Conservation (phyloP, 1,140 invertebrate genomes). For the Pogonomyrmex barbatus region DNA sequence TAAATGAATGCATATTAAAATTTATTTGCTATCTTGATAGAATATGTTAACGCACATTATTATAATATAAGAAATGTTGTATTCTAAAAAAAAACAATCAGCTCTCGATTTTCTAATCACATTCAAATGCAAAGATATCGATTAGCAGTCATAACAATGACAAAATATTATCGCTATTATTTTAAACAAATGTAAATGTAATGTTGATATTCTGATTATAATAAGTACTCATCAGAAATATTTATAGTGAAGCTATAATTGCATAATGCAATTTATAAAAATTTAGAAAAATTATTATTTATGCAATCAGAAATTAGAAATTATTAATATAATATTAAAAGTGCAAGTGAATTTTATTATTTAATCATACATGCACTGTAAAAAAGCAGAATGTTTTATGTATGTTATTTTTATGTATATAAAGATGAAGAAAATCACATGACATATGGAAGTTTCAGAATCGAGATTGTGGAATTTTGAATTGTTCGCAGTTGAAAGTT, state of each 20-base stretch:
- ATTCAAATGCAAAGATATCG: neutral
- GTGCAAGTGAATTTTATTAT: neutral
- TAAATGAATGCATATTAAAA: neutral
- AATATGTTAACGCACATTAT: neutral
- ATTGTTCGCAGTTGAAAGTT: constrained; percentile 7
- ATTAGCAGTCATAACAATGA: neutral
- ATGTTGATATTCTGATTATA: neutral
- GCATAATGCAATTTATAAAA: neutral
- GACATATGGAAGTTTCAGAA: constrained; percentile 6
- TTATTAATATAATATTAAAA: constrained; percentile 13
- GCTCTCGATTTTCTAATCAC: neutral
- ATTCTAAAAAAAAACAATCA: neutral
- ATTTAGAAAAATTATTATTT: neutral
- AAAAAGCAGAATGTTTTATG: neutral
- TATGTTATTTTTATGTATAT: neutral
- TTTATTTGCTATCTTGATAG: neutral
- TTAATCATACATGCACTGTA: neutral
- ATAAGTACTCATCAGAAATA: neutral
- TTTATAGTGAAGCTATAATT: neutral
- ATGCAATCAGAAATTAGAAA: neutral
- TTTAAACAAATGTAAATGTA: neutral
- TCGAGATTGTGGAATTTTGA: neutral
- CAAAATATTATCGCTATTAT: neutral
- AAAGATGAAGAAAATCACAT: neutral
- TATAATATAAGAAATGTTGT: neutral